Evolutionary conservation across 2,797 vertebrate species (phyloP).

Genomic region (Chelmon rostratus): DNA sequence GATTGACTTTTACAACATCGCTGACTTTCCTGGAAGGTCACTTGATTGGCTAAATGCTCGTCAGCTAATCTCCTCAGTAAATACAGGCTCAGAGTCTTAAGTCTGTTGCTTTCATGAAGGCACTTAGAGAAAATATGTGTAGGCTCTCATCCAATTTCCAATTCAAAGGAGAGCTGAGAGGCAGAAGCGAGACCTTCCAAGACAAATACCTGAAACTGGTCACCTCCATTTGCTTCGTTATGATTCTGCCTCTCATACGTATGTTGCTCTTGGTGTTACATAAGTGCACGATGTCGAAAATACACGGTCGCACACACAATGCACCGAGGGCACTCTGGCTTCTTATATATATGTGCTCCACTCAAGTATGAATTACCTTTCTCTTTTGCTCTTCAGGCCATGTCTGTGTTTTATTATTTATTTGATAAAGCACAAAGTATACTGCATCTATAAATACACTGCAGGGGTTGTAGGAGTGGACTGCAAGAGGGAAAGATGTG

Average conservation of each 20-base stretch:
- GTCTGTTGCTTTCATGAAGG: constrained; percentile 56
- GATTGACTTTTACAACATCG: background rate
- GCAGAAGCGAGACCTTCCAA: constrained; percentile 41
- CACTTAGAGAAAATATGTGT: constrained; percentile 63
- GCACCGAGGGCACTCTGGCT: constrained; percentile 70
- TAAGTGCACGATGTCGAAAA: constrained; percentile 71
- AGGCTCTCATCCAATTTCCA: constrained; percentile 59
- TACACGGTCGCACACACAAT: constrained; percentile 59
- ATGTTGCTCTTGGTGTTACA: constrained; percentile 64
- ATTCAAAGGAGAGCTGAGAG: constrained; percentile 41
- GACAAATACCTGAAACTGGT: constrained; percentile 43
- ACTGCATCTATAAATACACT: constrained; percentile 81
- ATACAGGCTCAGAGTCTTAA: constrained; percentile 54
- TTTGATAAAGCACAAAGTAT: constrained; percentile 79
- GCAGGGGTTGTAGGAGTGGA: constrained; percentile 62
- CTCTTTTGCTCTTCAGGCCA: constrained; percentile 74
- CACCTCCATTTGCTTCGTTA: constrained; percentile 51
- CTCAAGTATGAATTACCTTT: constrained; percentile 80
- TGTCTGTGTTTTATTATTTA: constrained; percentile 84
- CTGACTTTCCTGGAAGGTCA: constrained; percentile 50
- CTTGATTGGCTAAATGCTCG: constrained; percentile 41
- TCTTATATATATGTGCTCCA: constrained; percentile 76
- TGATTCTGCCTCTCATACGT: constrained; percentile 37
- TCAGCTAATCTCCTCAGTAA: constrained; percentile 52
- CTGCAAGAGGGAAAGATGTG: constrained; percentile 41